A percentile compares a stretch with the other conserved stretches of the same genome.
Evolutionary conservation across 1,140 invertebrate genomes (phyloP).

Genomic region (Trachelipus rathkii): DNA sequence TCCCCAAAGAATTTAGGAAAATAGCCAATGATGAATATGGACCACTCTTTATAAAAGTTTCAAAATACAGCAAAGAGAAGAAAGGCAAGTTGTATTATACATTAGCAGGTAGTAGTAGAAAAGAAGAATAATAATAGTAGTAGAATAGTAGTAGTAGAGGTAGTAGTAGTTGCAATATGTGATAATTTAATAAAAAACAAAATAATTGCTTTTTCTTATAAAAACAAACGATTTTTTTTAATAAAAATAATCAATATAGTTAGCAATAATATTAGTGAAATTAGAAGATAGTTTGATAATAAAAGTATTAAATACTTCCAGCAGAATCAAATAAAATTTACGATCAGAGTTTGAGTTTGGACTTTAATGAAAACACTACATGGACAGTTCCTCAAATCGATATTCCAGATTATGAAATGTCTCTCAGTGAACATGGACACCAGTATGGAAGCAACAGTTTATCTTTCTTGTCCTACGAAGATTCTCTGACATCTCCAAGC

Average conservation of each 20-base stretch:
- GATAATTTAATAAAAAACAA: too few relatives aligned
- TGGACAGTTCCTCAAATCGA: neutral
- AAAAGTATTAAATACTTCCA: neutral
- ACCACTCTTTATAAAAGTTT: neutral
- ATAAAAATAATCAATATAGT: too few relatives aligned
- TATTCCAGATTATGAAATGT: neutral
- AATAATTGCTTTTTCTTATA: neutral
- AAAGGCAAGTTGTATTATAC: neutral
- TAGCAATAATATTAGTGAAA: neutral
- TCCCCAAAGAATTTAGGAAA: neutral
- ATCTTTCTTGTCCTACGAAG: too few relatives aligned
- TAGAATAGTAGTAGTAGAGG: too few relatives aligned
- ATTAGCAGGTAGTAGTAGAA: neutral
- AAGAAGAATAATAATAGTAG: too few relatives aligned
- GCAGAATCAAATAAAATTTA: neutral
- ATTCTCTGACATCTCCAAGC: too few relatives aligned
- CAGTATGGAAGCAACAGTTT: too few relatives aligned
- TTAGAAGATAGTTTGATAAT: neutral
- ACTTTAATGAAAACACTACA: neutral
- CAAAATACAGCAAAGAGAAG: neutral
- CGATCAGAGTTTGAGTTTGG: neutral
- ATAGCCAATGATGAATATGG: conserved; percentile 1
- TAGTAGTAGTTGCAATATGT: too few relatives aligned
- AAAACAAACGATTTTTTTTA: neutral
- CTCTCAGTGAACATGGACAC: neutral